phyloP scores from a whole-genome alignment of 2,113 vertebrate genomes.

The Camelus bactrianus region DNA sequence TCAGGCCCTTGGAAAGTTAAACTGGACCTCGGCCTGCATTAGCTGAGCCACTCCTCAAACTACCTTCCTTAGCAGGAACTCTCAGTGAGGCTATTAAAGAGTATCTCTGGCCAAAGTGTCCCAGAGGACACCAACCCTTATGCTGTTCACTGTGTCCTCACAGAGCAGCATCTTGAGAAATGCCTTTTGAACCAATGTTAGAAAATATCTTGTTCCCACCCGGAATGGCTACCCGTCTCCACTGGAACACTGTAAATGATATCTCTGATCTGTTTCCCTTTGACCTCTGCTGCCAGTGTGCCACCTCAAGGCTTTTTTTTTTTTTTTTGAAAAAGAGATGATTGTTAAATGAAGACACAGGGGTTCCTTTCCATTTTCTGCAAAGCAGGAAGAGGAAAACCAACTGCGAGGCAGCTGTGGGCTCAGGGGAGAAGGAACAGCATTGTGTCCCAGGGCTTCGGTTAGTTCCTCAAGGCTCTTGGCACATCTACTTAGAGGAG shows the following conservation, averaged over 20 bases:
- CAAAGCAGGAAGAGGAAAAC: neutral
- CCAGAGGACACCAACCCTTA: neutral
- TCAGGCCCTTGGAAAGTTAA: neutral
- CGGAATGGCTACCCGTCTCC: neutral
- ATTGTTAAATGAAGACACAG: neutral
- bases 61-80: neutral
- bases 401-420: neutral
- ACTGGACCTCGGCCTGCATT: neutral
- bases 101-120: neutral
- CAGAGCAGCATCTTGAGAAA: neutral
- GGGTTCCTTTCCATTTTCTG: neutral
- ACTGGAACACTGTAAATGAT: neutral
- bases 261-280: neutral
- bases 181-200: neutral
- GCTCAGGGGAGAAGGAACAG: no score
- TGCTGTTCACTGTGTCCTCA: neutral
- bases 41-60: neutral
- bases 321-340: neutral
- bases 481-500: neutral
- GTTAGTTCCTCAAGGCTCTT: neutral
- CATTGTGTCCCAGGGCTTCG: accelerated
- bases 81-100: neutral
- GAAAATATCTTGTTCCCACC: neutral
- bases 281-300: neutral
- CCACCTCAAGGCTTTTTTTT: neutral